A percentile compares a stretch with the other conserved stretches of the same genome.
Evolutionary conservation across 23 tunicate species (phyloP).

Genomic region (Styela plicata): DNA sequence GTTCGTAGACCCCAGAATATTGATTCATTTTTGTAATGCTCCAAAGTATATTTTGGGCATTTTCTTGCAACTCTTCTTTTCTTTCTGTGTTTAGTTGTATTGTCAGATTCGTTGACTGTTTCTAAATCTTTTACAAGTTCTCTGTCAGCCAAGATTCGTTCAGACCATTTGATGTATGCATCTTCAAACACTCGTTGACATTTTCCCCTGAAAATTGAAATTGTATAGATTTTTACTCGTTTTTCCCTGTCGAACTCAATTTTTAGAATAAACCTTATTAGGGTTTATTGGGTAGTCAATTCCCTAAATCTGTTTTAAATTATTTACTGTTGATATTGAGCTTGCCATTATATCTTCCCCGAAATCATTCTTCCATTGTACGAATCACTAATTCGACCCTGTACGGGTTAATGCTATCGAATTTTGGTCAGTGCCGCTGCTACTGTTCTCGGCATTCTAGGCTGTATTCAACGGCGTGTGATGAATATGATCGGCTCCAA

Average conservation of each 20-base stretch:
- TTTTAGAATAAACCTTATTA: too few species aligned
- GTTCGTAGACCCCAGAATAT: not conserved
- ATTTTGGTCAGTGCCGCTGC: too few species aligned
- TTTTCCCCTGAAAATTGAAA: not conserved
- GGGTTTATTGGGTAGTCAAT: too few species aligned
- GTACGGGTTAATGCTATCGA: not conserved
- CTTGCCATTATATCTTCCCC: not conserved
- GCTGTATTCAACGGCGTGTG: too few species aligned
- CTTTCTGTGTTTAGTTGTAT: not conserved
- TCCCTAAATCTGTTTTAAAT: too few species aligned
- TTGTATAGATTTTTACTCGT: too few species aligned
- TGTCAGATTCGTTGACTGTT: not conserved
- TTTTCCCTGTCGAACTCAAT: too few species aligned
- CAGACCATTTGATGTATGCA: not conserved
- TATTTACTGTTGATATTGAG: too few species aligned
- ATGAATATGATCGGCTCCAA: too few species aligned
- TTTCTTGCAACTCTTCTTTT: not conserved
- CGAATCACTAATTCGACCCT: not conserved
- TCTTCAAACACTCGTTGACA: not conserved
- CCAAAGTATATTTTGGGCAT: not conserved
- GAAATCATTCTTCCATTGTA: not conserved
- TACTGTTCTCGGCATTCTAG: too few species aligned
- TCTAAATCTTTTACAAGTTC: not conserved
- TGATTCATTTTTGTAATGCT: not conserved
- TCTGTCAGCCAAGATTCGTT: not conserved